Evolutionary conservation across 2,113 vertebrate species (phyloP).

Genomic region (Larimichthys crocea): DNA sequence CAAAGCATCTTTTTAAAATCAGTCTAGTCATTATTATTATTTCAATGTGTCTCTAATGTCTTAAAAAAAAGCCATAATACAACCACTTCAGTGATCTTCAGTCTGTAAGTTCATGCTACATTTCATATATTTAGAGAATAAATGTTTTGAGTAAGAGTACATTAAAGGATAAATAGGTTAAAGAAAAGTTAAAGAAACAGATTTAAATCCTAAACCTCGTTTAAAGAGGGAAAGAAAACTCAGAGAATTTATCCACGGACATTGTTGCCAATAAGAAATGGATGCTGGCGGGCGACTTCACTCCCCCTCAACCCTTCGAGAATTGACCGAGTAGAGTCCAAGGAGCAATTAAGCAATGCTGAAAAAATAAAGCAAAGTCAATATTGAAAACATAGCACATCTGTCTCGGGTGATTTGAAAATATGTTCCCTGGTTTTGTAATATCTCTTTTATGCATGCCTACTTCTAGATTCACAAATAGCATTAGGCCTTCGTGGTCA

Average conservation of each 20-base stretch:
- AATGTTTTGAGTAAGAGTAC: background rate
- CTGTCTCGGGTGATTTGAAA: background rate
- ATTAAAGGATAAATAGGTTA: background rate
- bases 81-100: background rate
- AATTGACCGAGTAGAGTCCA: background rate
- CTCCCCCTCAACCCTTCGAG: background rate
- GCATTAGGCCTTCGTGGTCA: background rate
- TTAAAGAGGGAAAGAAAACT: background rate
- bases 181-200: background rate
- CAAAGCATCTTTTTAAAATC: too few species aligned
- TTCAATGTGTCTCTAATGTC: too few species aligned
- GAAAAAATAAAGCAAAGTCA: conserved; percentile 4
- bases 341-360: background rate
- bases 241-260: background rate
- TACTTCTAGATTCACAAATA: background rate
- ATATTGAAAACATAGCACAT: background rate
- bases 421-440: background rate
- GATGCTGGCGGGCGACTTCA: background rate
- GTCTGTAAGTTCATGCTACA: background rate
- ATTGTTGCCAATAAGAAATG: background rate
- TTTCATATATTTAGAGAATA: background rate
- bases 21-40: too few species aligned
- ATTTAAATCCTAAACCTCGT: background rate
- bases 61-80: background rate
- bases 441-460: background rate